phyloP scores from a whole-genome alignment of 2,113 vertebrate genomes.

The Sus scrofa region DNA sequence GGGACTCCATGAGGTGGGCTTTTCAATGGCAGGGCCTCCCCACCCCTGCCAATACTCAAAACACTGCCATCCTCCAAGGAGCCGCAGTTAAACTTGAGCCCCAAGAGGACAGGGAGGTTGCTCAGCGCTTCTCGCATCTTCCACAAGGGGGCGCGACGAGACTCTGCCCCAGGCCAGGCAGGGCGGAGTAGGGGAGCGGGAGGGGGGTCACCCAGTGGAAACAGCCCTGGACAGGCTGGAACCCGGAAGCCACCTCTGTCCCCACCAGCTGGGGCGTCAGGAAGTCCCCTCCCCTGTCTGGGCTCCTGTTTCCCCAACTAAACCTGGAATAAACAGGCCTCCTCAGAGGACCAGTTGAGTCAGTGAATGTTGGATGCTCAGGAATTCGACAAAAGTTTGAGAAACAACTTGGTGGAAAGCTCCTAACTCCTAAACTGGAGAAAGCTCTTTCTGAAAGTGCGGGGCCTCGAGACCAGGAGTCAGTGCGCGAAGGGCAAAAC shows the following conservation, averaged over 20 bases:
- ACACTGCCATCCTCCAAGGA: not conserved
- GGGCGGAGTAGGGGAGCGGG: no score
- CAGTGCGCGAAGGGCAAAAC: fast-evolving
- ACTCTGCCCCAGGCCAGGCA: not conserved
- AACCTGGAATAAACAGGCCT: not conserved
- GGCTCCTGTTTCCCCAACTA: not conserved
- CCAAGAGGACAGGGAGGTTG: not conserved
- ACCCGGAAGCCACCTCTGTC: not conserved
- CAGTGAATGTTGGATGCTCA: not conserved
- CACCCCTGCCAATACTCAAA: not conserved
- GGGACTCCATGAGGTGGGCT: not conserved
- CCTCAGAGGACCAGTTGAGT: not conserved
- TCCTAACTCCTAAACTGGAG: not conserved
- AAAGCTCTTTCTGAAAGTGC: not conserved
- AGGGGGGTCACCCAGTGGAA: no score
- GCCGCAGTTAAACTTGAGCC: not conserved
- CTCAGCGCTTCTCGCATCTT: not conserved
- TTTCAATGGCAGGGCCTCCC: not conserved
- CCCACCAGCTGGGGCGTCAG: not conserved
- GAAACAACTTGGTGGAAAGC: not conserved
- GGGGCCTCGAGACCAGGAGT: not conserved
- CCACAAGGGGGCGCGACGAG: not conserved
- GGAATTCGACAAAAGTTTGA: not conserved
- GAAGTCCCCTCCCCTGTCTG: constrained; percentile 1
- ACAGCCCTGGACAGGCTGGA: not conserved